Conservation (phyloP, 2,888 invertebrate species). For the Xestia c-nigrum region DNA sequence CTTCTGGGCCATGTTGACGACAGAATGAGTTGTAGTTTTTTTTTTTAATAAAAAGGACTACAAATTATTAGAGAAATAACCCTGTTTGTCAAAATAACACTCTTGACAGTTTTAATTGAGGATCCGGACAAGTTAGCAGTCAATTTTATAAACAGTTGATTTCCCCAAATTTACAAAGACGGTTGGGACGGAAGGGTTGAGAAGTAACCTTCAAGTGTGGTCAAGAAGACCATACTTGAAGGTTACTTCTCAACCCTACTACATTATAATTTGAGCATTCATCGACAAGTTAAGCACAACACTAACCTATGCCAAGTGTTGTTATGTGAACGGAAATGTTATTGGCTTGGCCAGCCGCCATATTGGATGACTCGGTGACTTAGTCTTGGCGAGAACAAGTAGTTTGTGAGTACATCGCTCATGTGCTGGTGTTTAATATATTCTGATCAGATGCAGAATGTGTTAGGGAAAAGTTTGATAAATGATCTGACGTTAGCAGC, state of each 20-base stretch:
- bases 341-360: constrained; percentile 68
- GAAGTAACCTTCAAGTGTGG: too few species aligned
- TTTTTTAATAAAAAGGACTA: too few species aligned
- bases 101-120: not conserved
- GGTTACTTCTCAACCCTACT: constrained; percentile 5
- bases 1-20: too few species aligned
- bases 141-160: not conserved
- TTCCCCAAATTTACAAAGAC: not conserved
- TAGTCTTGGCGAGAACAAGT: constrained; percentile 57
- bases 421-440: constrained; percentile 51
- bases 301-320: constrained; percentile 66
- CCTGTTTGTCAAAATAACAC: not conserved
- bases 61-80: not conserved
- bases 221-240: not conserved
- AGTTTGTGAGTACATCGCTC: constrained; percentile 40
- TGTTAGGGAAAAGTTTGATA: constrained; percentile 14
- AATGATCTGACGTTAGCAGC: not conserved
- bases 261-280: constrained; percentile 29
- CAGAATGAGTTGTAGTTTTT: too few species aligned
- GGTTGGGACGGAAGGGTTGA: too few species aligned
- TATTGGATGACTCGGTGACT: constrained; percentile 57
- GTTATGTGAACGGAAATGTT: constrained; percentile 67
- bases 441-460: constrained; percentile 30
- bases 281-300: constrained; percentile 49
- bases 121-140: not conserved